phyloP scores from a whole-genome alignment of 2,888 invertebrate species.

The Panzeria rudis region DNA sequence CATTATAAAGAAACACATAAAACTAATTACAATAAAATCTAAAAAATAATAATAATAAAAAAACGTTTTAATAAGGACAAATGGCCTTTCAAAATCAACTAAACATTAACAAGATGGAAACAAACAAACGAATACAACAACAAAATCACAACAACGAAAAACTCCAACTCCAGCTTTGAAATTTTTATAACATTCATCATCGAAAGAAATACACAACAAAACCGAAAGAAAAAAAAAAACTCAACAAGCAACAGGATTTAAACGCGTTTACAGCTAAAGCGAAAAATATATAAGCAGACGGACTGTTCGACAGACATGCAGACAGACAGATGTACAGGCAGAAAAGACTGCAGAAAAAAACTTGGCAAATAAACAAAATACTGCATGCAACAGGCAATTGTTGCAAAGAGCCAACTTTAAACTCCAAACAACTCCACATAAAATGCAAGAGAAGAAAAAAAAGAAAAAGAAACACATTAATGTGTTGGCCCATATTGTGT shows the following conservation, averaged over 20 bases:
- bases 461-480: conserved; percentile 44
- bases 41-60: conserved; percentile 63
- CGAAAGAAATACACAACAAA: conserved; percentile 52
- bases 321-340: conserved; percentile 8
- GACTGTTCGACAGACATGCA: conserved; percentile 16
- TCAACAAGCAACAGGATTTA: conserved; percentile 69
- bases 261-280: conserved; percentile 66
- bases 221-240: conserved; percentile 6
- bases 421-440: conserved; percentile 37
- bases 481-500: conserved; percentile 71
- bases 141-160: conserved; percentile 57
- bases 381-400: conserved; percentile 67
- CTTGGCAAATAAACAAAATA: conserved; percentile 66
- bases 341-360: conserved; percentile 34
- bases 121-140: conserved; percentile 44
- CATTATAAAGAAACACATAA: conserved; percentile 66
- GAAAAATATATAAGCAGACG: conserved; percentile 36
- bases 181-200: conserved; percentile 73
- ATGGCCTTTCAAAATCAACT: conserved; percentile 73
- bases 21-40: conserved; percentile 71
- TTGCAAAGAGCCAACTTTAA: conserved; percentile 51
- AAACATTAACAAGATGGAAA: conserved; percentile 70
- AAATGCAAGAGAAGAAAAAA: conserved; percentile 1
- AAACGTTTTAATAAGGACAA: conserved; percentile 70
- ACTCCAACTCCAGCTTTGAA: conserved; percentile 66